These are phyloP conservation scores for Setophaga petechia DNA, from an alignment of 2,113 vertebrate genomes.

Conservation along the genomic window DNA sequence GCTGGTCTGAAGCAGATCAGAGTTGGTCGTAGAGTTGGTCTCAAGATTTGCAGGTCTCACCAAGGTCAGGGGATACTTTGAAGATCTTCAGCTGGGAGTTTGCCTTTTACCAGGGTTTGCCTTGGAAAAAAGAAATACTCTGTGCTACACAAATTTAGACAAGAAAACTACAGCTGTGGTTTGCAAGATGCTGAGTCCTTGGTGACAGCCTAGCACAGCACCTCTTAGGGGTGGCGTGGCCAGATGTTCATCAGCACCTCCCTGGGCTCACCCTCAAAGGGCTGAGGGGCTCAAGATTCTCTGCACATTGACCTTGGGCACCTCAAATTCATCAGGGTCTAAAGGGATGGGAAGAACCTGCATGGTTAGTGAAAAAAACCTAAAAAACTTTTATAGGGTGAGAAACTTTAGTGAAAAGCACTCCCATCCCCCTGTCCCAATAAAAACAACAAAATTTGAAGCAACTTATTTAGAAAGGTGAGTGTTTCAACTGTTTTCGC, in stretches of 20 bases:
- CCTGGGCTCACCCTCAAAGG: neutral
- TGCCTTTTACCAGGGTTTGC: neutral
- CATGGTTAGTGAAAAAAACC: neutral
- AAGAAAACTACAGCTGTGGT: neutral
- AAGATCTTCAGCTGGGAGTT: neutral
- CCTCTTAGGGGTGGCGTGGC: fast-evolving
- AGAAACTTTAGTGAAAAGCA: neutral
- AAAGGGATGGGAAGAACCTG: neutral
- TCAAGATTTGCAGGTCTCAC: neutral
- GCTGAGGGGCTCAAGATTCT: neutral
- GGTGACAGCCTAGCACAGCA: neutral
- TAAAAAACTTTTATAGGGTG: neutral
- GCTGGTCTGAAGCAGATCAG: neutral
- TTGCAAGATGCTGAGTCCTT: neutral
- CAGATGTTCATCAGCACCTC: neutral
- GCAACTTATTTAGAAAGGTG: neutral
- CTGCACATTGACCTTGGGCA: neutral
- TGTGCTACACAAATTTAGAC: neutral
- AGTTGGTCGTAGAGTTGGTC: neutral
- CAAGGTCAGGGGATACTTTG: neutral
- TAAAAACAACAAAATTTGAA: neutral
- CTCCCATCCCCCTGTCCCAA: fast-evolving
- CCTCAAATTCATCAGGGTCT: neutral
- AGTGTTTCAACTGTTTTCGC: neutral
- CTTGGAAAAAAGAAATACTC: neutral